phyloP scores from a whole-genome alignment of 2,797 vertebrate genomes.

The Tympanoctomys barrerae region DNA sequence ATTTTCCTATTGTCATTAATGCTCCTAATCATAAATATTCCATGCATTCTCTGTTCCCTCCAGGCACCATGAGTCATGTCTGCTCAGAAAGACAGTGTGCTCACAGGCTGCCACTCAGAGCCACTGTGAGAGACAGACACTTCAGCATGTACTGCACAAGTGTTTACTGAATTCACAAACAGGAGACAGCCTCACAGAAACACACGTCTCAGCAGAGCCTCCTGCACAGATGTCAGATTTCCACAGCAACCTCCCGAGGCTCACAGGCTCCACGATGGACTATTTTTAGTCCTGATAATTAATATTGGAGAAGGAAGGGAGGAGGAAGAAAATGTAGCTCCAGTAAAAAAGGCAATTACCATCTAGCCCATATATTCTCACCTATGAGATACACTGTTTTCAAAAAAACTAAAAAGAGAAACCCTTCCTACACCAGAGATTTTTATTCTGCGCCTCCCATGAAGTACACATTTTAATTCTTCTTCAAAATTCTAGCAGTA shows the following conservation, averaged over 20 bases:
- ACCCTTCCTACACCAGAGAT: slow-evolving; percentile 39
- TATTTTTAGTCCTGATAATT: slow-evolving; percentile 88
- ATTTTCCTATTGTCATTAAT: slow-evolving; percentile 72
- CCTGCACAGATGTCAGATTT: slow-evolving; percentile 72
- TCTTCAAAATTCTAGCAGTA: slow-evolving; percentile 55
- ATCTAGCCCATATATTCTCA: slow-evolving; percentile 74
- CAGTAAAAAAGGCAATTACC: slow-evolving; percentile 81
- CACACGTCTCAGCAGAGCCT: slow-evolving; percentile 62
- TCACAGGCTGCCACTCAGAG: slow-evolving; percentile 72
- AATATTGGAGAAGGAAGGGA: slow-evolving; percentile 78
- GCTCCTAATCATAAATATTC: slow-evolving; percentile 58
- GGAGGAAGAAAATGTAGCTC: slow-evolving; percentile 76
- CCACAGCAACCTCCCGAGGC: slow-evolving; percentile 25
- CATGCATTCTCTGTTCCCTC: slow-evolving; percentile 63
- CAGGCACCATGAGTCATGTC: slow-evolving; percentile 75
- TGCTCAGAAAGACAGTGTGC: slow-evolving; percentile 74
- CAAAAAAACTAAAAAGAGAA: slow-evolving; percentile 64
- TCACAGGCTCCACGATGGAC: slow-evolving; percentile 71
- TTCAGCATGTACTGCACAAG: slow-evolving; percentile 28
- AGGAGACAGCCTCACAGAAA: slow-evolving; percentile 83
- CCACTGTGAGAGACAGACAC: slow-evolving; percentile 48
- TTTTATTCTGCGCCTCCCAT: slow-evolving; percentile 18
- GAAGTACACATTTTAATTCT: slow-evolving; percentile 64
- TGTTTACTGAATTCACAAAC: slow-evolving; percentile 72
- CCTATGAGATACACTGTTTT: slow-evolving; percentile 73